phyloP scores from a whole-genome alignment of 2,113 vertebrate species.

The Chitala chitala region DNA sequence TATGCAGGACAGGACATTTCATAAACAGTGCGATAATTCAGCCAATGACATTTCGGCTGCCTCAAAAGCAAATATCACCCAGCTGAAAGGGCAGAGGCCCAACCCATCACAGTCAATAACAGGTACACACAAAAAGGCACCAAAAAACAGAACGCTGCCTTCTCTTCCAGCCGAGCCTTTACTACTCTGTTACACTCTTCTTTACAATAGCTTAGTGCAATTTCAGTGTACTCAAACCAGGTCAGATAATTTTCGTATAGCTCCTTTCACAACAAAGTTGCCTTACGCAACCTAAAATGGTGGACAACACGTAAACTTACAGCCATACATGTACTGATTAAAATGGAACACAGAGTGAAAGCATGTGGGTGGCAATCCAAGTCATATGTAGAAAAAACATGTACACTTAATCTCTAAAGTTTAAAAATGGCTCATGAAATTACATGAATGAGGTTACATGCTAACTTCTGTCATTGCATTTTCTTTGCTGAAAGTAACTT shows the following conservation, averaged over 20 bases:
- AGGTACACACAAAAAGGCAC: slow-evolving; percentile 17
- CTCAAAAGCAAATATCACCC: slow-evolving; percentile 16
- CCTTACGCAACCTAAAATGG: too few relatives aligned
- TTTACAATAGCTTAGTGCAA: background rate
- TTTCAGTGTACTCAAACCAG: background rate
- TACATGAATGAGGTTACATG: too few relatives aligned
- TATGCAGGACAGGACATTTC: slow-evolving; percentile 2
- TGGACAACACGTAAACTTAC: too few relatives aligned
- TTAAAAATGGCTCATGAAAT: too few relatives aligned
- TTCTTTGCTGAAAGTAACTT: too few relatives aligned
- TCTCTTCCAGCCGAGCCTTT: background rate
- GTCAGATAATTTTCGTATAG: background rate
- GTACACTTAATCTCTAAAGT: too few relatives aligned
- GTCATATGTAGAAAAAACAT: too few relatives aligned
- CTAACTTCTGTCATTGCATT: too few relatives aligned
- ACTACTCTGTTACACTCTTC: background rate
- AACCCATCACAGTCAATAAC: slow-evolving; percentile 9
- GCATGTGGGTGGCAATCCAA: too few relatives aligned
- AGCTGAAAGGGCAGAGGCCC: slow-evolving; percentile 14
- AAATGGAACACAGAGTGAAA: too few relatives aligned
- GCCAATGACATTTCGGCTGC: slow-evolving; percentile 15
- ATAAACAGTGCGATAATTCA: slow-evolving; percentile 20
- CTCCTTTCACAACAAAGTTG: too few relatives aligned
- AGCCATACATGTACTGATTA: too few relatives aligned
- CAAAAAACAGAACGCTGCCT: background rate